Base-by-base conservation (phyloP, 2,797 vertebrate genomes). In the Neosilurus hyrtlii region DNA sequence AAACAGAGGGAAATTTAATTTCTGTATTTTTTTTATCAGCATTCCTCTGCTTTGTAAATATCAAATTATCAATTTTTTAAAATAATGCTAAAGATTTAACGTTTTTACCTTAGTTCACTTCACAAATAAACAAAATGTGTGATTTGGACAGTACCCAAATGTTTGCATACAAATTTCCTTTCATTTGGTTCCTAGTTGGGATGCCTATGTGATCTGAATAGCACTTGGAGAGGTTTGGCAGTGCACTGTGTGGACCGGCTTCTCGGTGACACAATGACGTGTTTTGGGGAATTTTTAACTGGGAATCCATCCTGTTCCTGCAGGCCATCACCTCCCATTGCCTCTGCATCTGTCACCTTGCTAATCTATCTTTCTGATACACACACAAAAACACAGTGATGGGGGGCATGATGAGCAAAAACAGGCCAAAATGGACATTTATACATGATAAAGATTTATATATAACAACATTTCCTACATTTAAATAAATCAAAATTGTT, bases 321-420 rank as follows among this genome's bases (percentile, higher is more conserved):
- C 59, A 82, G 79, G 62, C 71, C 59, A 52, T n/a, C 75, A 43
- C 75, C 87, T 70, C 86, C 85, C 67, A 81, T 81, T 12, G 80
- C 79, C 66, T 80, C 51, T 80, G 71, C 89, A 88, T 84, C 84
- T 88, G 87, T 35, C 82, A 81, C 74, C 24, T 86, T 81, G 62
- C 52, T 82, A 75, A 57, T 61, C 56, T 18, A 35, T 59, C 22
- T 77, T 70, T 56, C 75, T 74, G 72, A 24, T 26, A 52, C 35
- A 56, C 35, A 56, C 59, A 52, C 26, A 61, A 63, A 56, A 7
- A 70, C 65, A 63, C 54, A 72, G 49, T 20, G 26, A 74, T 2
- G 26, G 56, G 30, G 56, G 5, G 22, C 30, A 59, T 35, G 24
- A 18, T 30, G 18, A 75, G 20, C 11, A 6, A 16, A 14, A 75